A percentile compares a stretch with the other conserved stretches of the same genome.
phyloP scores from a whole-genome alignment of 2,113 vertebrate species.

The Electrona antarctica region DNA sequence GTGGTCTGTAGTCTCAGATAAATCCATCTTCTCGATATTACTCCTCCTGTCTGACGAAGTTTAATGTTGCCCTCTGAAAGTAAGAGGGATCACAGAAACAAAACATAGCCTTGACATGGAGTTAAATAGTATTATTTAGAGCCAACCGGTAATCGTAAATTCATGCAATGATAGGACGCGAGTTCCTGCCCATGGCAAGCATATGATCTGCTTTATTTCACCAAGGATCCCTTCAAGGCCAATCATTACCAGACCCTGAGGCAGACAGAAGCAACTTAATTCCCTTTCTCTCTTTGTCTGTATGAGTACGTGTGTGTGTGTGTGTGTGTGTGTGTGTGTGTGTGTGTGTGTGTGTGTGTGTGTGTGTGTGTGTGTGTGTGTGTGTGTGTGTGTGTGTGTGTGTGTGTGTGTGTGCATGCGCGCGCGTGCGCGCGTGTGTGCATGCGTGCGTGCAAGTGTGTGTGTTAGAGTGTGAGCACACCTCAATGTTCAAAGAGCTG shows the following conservation, averaged over 20 bases:
- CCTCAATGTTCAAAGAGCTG: too few relatives aligned
- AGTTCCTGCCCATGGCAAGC: slow-evolving; percentile 33
- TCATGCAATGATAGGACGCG: slow-evolving; percentile 43
- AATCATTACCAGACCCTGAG: slow-evolving; percentile 62
- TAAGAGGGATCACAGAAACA: slow-evolving; percentile 41
- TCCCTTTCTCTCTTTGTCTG: slow-evolving; percentile 1
- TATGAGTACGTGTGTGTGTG: neutral
- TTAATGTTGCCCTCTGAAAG: slow-evolving; percentile 15
- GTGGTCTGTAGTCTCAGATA: slow-evolving; percentile 45
- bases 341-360: neutral
- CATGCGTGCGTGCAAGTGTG: neutral
- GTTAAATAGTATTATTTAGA: slow-evolving; percentile 49
- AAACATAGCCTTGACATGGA: slow-evolving; percentile 38
- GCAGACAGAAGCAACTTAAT: slow-evolving; percentile 25
- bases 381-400: neutral
- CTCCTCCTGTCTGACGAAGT: slow-evolving; percentile 30
- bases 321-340: neutral
- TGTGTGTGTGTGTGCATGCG: neutral
- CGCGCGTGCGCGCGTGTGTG: too few relatives aligned
- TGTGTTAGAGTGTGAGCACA: neutral
- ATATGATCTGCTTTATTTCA: slow-evolving; percentile 54
- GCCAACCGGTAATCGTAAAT: slow-evolving; percentile 38
- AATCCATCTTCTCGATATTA: slow-evolving; percentile 40
- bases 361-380: neutral
- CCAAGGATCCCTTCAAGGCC: slow-evolving; percentile 32